Evolutionary conservation across 2,888 invertebrate genomes (phyloP).

Genomic region (Spisula subtruncata): DNA sequence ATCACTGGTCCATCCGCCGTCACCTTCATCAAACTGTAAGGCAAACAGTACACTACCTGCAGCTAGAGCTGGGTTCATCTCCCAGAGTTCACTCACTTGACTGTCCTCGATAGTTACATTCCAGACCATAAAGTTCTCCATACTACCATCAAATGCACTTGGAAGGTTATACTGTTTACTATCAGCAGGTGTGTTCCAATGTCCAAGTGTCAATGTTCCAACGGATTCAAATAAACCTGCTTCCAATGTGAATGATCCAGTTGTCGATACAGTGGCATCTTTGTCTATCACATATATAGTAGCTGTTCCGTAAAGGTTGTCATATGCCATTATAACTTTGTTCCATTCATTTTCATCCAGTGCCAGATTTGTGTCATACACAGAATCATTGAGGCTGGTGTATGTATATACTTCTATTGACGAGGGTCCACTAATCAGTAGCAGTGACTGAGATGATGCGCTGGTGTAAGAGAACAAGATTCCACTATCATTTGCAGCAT

Average conservation of each 20-base stretch:
- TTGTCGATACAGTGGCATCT: conserved; percentile 67
- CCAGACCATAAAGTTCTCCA: conserved; percentile 81
- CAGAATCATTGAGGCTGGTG: conserved; percentile 42
- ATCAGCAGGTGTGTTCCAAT: conserved; percentile 77
- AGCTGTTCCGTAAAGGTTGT: conserved; percentile 66
- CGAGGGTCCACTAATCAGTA: conserved; percentile 57
- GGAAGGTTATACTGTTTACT: conserved; percentile 62
- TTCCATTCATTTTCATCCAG: conserved; percentile 75
- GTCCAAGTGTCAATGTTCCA: conserved; percentile 76
- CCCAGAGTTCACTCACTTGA: conserved; percentile 72
- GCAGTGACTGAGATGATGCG: conserved; percentile 55
- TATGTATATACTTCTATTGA: conserved; percentile 68
- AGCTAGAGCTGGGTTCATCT: conserved; percentile 74
- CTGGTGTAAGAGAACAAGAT: conserved; percentile 75
- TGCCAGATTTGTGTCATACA: conserved; percentile 65
- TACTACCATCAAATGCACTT: conserved; percentile 68
- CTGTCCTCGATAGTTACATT: conserved; percentile 72
- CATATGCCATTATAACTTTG: conserved; percentile 76
- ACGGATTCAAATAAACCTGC: conserved; percentile 68
- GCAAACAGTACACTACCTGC: conserved; percentile 62
- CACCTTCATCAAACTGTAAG: conserved; percentile 79
- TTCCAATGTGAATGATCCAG: conserved; percentile 52
- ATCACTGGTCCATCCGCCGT: conserved; percentile 63
- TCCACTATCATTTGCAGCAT: conserved; percentile 61
- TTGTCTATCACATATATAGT: conserved; percentile 75